Evolutionary conservation across 2,888 invertebrate species (phyloP), one percentile per base, ranked within the genome.

Genomic region (Synanthedon vespiformis): DNA sequence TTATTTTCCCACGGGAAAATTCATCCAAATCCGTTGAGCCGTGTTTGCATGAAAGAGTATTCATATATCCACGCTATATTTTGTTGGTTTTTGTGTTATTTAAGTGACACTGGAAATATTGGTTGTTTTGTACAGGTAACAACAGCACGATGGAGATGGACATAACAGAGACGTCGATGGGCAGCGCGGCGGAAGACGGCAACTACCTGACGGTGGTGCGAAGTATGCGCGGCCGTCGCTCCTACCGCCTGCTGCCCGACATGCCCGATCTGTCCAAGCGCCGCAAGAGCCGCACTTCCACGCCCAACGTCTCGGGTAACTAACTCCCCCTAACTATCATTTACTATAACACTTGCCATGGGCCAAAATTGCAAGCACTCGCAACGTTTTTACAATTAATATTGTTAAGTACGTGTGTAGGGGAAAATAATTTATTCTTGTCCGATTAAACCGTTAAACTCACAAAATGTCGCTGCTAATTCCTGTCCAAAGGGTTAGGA

Each of bases 101-200:
- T 34, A 34, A 34, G 27, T 34, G 27, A 34, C 8, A 34, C 8
- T 1, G 27, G 27, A 34, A 34, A 8, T 6, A 34, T 34, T 34
- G 10, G 34, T 8, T 34, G 34, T 8, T 34, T 8, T 34, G 34
- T 3, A 1, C 64, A 86, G 86, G 86, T 49, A 86, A 86, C 72
- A 87, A 87, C 72, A 81, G 83, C 0, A 87, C 86, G 0, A 84
- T 87, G 85, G 86, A 87, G 68, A 86, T 83, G 84, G 86, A 86
- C 64, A 77, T 86, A 47, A 77, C 84, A 0, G 85, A 81, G 57
- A 55, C 72, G 0, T 80, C 81, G 0, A 68, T 70, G 0, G 54
- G 65, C n/a, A 55, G 66, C 2, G 57, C 64, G 1, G 68, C 65
- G 4, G 66, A 67, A 0, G 73, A 77, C 62, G 75, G 78, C 57